Base-by-base conservation (phyloP, 2,113 vertebrate genomes). In the Equus quagga region DNA sequence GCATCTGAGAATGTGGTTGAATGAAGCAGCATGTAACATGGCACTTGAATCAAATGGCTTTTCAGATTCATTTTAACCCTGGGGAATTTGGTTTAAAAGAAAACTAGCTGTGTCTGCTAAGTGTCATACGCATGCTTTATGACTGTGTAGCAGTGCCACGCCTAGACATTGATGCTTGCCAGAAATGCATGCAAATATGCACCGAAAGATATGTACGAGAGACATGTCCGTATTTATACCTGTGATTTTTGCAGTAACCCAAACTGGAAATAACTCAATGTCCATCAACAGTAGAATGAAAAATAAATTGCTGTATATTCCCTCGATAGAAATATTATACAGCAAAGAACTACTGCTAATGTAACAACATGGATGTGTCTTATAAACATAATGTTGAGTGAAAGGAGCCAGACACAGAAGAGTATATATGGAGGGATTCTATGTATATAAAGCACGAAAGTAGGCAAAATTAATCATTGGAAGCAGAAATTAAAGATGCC, bases 21-120 rank as follows among this genome's bases (percentile, higher is more conserved):
- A 49, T n/a, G 76, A 94, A 60, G 26, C 21, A 51, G n/a, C 31
- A 18, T 26, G 76, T 46, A 91, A 49, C 31, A 51, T 44, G 41
- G 36, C 33, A 23, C 8, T 82, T 67, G 70, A 44, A 56, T 78
- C 64, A 79, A 14, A 28, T 73, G 28, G 15, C 76, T 76, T 95
- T 78, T 92, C 51, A 49, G 79, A 51, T 91, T 54, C 51, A 33
- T 67, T 91, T 94, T 83, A 86, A 2, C 51, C 41, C 21, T 19
- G 73, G 64, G 33, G 44, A 65, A 67, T 83, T 83, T 64, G 70
- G 36, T 67, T 94, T 90, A 72, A 76, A 93, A 44, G 76, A 78
- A 91, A 56, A 46, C 19, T n/a, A 9, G 12, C 36, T 5, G 56
- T 13, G 23, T 87, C 44, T 41, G 7, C n/a, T 49, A 5, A 51